Evolutionary conservation across 1,140 invertebrate genomes (phyloP).

Genomic region (Caenorhabditis remanei): DNA sequence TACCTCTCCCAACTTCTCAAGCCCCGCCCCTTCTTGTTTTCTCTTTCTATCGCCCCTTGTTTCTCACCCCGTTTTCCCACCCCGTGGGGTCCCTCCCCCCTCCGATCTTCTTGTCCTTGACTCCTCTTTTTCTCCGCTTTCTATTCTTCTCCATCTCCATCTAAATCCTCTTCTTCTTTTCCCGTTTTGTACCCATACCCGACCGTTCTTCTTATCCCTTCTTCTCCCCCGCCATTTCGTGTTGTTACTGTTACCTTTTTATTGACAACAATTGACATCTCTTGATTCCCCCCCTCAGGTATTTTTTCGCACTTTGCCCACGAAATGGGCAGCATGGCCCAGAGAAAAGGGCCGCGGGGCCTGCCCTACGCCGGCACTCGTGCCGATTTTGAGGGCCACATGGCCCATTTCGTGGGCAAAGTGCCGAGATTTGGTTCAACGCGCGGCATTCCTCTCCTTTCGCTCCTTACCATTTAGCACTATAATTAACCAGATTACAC

Average conservation of each 20-base stretch:
- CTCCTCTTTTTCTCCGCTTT: not conserved
- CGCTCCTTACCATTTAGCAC: too few species aligned
- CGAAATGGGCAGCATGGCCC: too few species aligned
- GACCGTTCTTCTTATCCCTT: not conserved
- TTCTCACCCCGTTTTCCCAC: not conserved
- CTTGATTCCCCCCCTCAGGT: too few species aligned
- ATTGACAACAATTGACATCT: not conserved
- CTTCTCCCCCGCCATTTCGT: not conserved
- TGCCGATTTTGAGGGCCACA: too few species aligned
- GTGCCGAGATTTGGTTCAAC: too few species aligned
- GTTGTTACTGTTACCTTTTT: slow-evolving; percentile 12
- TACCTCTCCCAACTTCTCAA: not conserved
- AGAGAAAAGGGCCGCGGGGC: too few species aligned
- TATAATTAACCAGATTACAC: too few species aligned
- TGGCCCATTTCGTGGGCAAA: too few species aligned
- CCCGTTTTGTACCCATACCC: not conserved
- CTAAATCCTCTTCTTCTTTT: not conserved
- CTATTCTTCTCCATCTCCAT: not conserved
- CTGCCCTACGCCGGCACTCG: too few species aligned
- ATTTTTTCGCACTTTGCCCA: too few species aligned
- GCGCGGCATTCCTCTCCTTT: too few species aligned
- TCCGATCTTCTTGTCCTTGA: not conserved
- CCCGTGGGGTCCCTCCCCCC: not conserved
- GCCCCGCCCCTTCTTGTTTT: not conserved
- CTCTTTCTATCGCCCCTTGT: not conserved